These are phyloP conservation scores for Meriones psammophilus DNA, from an alignment of 2,797 vertebrate genomes.

Conservation along the genomic window DNA sequence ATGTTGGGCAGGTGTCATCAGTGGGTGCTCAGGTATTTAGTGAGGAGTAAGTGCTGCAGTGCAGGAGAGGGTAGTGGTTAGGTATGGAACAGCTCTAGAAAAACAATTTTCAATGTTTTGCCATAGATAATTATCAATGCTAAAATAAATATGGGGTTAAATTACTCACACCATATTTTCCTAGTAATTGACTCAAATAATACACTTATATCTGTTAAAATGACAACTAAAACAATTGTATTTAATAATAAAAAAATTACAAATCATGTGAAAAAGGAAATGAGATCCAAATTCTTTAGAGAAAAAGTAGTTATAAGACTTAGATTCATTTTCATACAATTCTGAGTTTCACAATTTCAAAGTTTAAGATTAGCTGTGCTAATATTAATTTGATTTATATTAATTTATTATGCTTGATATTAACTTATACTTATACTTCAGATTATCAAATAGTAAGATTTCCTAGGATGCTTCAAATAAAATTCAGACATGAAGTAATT, in stretches of 20 bases:
- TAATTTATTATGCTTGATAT: neutral
- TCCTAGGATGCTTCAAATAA: neutral
- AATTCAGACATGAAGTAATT: neutral
- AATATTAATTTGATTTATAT: neutral
- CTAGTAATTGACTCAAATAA: neutral
- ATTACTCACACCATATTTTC: neutral
- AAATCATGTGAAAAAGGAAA: neutral
- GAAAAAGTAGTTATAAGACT: neutral
- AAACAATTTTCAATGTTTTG: neutral
- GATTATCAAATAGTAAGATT: neutral
- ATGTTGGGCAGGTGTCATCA: too few species aligned
- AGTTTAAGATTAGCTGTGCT: neutral
- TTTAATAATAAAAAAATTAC: neutral
- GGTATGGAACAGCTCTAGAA: neutral
- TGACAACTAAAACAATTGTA: neutral
- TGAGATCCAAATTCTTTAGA: neutral
- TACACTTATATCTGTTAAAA: neutral
- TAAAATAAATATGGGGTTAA: neutral
- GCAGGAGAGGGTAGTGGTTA: neutral
- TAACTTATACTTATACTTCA: neutral
- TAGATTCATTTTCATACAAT: neutral
- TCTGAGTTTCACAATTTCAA: neutral
- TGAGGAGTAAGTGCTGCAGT: neutral
- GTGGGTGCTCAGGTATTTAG: neutral
- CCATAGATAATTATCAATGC: neutral